phyloP scores from a whole-genome alignment of 1,140 invertebrate genomes.

The Pseudomyrmex sp. region DNA sequence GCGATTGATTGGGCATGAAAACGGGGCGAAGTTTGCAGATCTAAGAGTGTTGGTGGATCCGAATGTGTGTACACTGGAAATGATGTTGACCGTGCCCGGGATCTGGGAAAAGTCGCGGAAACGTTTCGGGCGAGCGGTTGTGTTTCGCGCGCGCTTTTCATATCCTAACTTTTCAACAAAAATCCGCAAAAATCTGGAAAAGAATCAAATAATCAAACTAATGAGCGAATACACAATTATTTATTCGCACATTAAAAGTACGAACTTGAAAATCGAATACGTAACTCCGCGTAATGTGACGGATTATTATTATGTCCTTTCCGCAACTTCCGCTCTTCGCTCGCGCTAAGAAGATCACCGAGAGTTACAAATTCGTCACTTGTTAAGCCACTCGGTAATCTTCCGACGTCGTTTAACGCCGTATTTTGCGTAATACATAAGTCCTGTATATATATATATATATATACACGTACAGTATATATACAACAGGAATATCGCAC shows the following conservation, averaged over 20 bases:
- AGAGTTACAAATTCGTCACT: slow-evolving; percentile 70
- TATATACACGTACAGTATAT: not conserved
- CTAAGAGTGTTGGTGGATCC: slow-evolving; percentile 64
- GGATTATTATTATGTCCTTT: not conserved
- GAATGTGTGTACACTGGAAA: slow-evolving; percentile 77
- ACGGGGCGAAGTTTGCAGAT: slow-evolving; percentile 77
- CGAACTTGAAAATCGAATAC: too few species aligned
- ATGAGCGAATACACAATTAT: too few species aligned
- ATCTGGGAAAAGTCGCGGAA: slow-evolving; percentile 62
- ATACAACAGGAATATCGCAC: slow-evolving; percentile 6
- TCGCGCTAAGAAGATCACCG: slow-evolving; percentile 7
- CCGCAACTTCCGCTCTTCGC: too few species aligned
- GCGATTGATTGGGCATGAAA: slow-evolving; percentile 78
- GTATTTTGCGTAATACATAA: slow-evolving; percentile 74
- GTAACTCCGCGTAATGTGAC: too few species aligned
- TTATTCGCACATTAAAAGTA: too few species aligned
- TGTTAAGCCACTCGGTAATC: slow-evolving; percentile 76
- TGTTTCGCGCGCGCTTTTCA: slow-evolving; percentile 33
- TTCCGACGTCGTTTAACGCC: slow-evolving; percentile 76
- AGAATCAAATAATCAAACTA: not conserved
- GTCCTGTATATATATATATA: slow-evolving; percentile 40
- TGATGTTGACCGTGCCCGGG: slow-evolving; percentile 77
- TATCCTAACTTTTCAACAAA: slow-evolving; percentile 47
- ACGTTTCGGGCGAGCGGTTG: not conserved
- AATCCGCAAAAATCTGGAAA: too few species aligned